Conservation (phyloP, 2,888 invertebrate species). For the Graphium colonna region DNA sequence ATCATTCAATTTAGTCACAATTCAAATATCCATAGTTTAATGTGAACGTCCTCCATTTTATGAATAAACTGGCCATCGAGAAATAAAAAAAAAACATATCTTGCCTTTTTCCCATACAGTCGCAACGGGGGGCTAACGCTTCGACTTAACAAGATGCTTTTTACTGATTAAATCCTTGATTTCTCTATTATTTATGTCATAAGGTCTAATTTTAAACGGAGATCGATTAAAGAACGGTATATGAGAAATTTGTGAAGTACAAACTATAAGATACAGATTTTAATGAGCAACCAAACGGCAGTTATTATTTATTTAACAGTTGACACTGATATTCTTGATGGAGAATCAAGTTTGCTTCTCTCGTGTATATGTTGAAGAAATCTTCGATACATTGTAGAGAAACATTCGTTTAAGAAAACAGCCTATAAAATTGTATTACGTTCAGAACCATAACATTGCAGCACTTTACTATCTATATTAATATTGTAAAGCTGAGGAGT, state of each 20-base stretch:
- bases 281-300: conserved; percentile 19
- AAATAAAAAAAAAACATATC: conserved; percentile 11
- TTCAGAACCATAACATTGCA: too few relatives aligned
- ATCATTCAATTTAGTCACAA: neutral
- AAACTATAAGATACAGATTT: conserved; percentile 20
- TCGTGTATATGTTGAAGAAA: neutral
- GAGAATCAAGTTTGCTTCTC: conserved; percentile 11
- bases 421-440: too few relatives aligned
- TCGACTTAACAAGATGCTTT: neutral
- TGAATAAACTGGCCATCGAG: conserved; percentile 10
- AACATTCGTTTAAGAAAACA: too few relatives aligned
- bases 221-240: neutral
- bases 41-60: conserved; percentile 7
- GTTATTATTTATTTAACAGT: conserved; percentile 19
- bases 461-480: too few relatives aligned
- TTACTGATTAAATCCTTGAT: neutral
- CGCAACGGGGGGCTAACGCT: conserved; percentile 30
- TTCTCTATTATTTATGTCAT: neutral
- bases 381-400: too few relatives aligned
- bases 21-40: neutral
- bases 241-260: conserved; percentile 2
- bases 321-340: conserved; percentile 10
- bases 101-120: conserved; percentile 21
- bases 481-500: too few relatives aligned
- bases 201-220: conserved; percentile 3